Percentiles rank a stretch among this genome's conserved stretches.
These are phyloP conservation scores for Microctonus brassicae DNA, from an alignment of 2,888 invertebrate genomes.

Conservation along the genomic window DNA sequence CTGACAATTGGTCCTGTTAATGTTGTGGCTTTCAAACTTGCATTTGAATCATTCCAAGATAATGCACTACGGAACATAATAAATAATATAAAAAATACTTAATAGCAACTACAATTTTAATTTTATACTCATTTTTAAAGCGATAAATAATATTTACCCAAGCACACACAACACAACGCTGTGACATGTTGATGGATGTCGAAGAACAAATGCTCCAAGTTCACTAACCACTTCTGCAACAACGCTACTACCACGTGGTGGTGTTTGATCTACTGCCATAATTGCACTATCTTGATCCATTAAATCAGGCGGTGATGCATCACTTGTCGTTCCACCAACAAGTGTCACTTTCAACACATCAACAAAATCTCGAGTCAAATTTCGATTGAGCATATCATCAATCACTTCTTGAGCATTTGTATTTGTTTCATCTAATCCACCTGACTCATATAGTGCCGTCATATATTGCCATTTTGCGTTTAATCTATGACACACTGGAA, in stretches of 20 bases:
- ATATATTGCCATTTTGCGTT: slow-evolving; percentile 86
- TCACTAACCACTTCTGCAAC: slow-evolving; percentile 85
- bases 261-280: slow-evolving; percentile 76
- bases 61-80: slow-evolving; percentile 71
- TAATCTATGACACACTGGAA: slow-evolving; percentile 73
- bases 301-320: slow-evolving; percentile 71
- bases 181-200: slow-evolving; percentile 76
- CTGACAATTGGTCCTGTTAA: slow-evolving; percentile 81
- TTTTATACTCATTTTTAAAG: background rate
- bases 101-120: background rate
- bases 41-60: slow-evolving; percentile 90
- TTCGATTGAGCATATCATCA: slow-evolving; percentile 88
- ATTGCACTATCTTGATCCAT: slow-evolving; percentile 79
- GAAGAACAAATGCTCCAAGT: slow-evolving; percentile 81
- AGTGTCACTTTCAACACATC: slow-evolving; percentile 85
- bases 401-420: slow-evolving; percentile 86
- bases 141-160: slow-evolving; percentile 65
- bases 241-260: slow-evolving; percentile 61
- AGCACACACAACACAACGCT: slow-evolving; percentile 77
- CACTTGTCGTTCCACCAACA: slow-evolving; percentile 77
- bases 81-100: background rate
- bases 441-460: slow-evolving; percentile 81
- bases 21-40: slow-evolving; percentile 84
- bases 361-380: slow-evolving; percentile 88
- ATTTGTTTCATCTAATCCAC: slow-evolving; percentile 81